Base-by-base conservation (phyloP, 2,888 invertebrate species). In the Cactoblastis cactorum region DNA sequence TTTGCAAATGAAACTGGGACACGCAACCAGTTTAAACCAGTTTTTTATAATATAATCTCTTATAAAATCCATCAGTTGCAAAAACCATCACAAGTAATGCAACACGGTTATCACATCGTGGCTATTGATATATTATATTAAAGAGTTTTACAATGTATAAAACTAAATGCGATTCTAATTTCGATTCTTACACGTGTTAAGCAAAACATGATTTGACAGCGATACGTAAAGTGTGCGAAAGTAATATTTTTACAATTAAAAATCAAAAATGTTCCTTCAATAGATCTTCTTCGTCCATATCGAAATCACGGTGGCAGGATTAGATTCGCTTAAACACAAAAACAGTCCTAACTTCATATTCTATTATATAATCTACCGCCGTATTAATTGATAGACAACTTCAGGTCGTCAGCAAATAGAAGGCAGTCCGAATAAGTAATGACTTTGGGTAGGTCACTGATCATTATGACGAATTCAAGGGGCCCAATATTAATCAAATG, bases 101-200 rank as follows among this genome's bases (percentile, higher is more conserved):
- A 28, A 28, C n/a, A 28, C 9, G 1, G 17, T 15, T 28, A 28
- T 28, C 24, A 43, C 41, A 43, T 28, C 15, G 17, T 17, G 43
- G 28, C 43, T 15, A 17, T 14, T 24, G 11, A 14, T 28, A 17
- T 18, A 11, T 22, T 15, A 17, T 15, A 17, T 32, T 17, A 11
- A 32, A 15, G 1, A 28, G 28, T 15, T 41, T 41, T 28, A 28
- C 12, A 43, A 43, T 43, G 43, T 43, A 15, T 28, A 12, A 28
- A 43, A 43, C 43, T 43, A 28, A 43, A 43, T 32, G 28, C 43
- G 11, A 28, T 28, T 41, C 39, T 41, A 37, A 41, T 41, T 41
- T 22, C n/a, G 12, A 41, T 41, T 12, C 39, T 14, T 12, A 39
- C 12, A 43, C 28, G 28, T 15, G 8, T 32, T 24, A 15, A 3